Base-by-base conservation (phyloP, 2,797 vertebrate genomes). In the Ctenopoma kingsleyae region DNA sequence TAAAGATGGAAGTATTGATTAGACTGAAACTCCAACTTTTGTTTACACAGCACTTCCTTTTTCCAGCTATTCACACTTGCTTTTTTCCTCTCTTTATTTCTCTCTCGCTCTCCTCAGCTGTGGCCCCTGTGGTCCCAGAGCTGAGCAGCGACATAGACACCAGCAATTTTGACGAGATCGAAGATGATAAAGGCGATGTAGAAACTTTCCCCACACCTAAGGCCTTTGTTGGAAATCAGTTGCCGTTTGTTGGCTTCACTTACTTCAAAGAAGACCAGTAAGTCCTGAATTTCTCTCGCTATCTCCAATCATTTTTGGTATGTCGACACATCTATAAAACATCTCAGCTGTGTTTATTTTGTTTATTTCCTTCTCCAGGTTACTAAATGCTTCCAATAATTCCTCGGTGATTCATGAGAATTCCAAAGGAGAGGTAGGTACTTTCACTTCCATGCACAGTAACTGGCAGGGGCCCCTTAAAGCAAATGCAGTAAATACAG, bases 191-290 rank as follows among this genome's bases (percentile, higher is more conserved):
- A 93, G 96, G 98, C 78, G 98, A 99, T 0, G 96, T 95, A 10
- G 98, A 99, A 92, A 99, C 98, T 2, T 98, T 99, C 83, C 97
- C 98, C 32, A 95, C 95, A 22, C 97, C 98, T 6, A 99, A 99
- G 93, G 97, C 98, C 80, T 99, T 97, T 44, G 97, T 97, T 67
- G 98, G 98, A 88, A 99, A 99, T 89, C 98, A 99, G 89, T 91
- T 99, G 77, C 98, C 98, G 67, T 99, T 99, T 67, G 96, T 99
- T 62, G 98, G 98, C 85, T 99, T 99, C 93, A 99, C 97, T 48
- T 99, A 99, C 89, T 99, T 98, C 75, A 96, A 97, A 93, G 98
- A 99, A 59, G 96, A 99, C 92, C 95, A 99, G 98, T 99, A 94
- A 91, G 96, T 93, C 36, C 1, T 74, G 44, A 5, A 2, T 19